Conservation (phyloP, 2,113 vertebrate genomes). For the Pleuronectes platessa region DNA sequence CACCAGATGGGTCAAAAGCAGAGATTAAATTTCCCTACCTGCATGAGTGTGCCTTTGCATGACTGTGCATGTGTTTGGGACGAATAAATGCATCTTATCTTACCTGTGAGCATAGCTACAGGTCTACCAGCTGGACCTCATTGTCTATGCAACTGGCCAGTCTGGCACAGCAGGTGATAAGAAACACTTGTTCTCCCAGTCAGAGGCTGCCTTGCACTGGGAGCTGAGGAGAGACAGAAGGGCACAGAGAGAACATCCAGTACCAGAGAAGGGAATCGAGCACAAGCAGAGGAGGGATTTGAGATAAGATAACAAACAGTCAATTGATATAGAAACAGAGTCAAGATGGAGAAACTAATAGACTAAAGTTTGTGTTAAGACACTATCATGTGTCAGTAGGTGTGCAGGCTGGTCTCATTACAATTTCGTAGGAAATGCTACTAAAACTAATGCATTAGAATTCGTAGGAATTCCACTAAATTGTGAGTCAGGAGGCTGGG, state of each 20-base stretch:
- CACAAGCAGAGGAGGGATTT: constrained; percentile 16
- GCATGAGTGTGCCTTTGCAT: no score
- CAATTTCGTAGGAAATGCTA: no score
- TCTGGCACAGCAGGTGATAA: constrained; percentile 34
- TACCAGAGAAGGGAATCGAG: not conserved
- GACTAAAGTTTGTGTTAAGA: not conserved
- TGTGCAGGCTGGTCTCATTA: no score
- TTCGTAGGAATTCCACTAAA: no score
- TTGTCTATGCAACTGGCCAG: not conserved
- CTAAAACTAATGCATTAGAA: no score
- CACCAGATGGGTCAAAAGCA: no score
- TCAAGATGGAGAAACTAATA: not conserved
- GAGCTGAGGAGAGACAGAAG: not conserved
- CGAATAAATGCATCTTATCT: no score
- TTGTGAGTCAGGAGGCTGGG: no score
- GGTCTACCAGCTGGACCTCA: not conserved
- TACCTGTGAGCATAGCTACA: no score
- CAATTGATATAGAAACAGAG: not conserved
- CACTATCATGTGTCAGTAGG: not conserved
- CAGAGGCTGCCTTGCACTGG: constrained; percentile 27
- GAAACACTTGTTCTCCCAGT: constrained; percentile 34
- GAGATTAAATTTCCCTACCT: no score
- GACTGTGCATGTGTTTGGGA: no score
- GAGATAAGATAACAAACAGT: constrained; percentile 17
- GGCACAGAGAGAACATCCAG: not conserved